Base-by-base conservation (phyloP, 2,113 vertebrate species). In the Cebus imitator region DNA sequence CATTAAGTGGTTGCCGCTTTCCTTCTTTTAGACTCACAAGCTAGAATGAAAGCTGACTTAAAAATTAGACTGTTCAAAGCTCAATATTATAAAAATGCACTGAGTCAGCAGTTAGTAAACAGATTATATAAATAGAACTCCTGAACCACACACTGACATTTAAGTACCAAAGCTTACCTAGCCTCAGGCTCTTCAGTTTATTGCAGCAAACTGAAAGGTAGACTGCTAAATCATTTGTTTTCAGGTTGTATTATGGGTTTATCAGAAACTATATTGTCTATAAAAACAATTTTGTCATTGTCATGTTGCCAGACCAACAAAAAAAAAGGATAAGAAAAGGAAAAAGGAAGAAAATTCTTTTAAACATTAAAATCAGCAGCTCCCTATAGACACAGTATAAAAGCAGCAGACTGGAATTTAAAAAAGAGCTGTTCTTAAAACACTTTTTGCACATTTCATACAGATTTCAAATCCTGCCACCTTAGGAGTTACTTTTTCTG, bases 111-210 rank as follows among this genome's bases (percentile, higher is more conserved):
- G 88, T 94, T 92, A 94, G 87, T 58, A 92, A 96, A 95, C 87
- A 97, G 92, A 92, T 96, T 95, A 97, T 94, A 94, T 96, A 97
- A 97, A 95, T 86, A 95, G 52, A 87, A 81, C 70, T 96, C 87
- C 45, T n/a, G 23, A 96, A 64, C 57, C 37, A 48, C 90, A 35
- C 43, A 84, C 68, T 95, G 95, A 96, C 87, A 94, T 95, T 87
- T 90, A 92, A 95, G 48, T 80, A 94, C 81, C 43, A 73, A 95
- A 92, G 58, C 35, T 87, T 82, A 90, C 64, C 40, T 92, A 87
- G 84, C 92, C 95, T 70, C 50, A 14, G 78, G 95, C 73, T 96
- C 64, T 82, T 97, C 84, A 75, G 48, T 95, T 95, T 92, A 96
- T 80, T 96, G n/a, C 73, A 91, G 58, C 43, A 73, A 76, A 88